A percentile compares a stretch with the other conserved stretches of the same genome.
These are phyloP conservation scores for Uloborus plumipes DNA, from an alignment of 2,888 invertebrate species.

Conservation along the genomic window DNA sequence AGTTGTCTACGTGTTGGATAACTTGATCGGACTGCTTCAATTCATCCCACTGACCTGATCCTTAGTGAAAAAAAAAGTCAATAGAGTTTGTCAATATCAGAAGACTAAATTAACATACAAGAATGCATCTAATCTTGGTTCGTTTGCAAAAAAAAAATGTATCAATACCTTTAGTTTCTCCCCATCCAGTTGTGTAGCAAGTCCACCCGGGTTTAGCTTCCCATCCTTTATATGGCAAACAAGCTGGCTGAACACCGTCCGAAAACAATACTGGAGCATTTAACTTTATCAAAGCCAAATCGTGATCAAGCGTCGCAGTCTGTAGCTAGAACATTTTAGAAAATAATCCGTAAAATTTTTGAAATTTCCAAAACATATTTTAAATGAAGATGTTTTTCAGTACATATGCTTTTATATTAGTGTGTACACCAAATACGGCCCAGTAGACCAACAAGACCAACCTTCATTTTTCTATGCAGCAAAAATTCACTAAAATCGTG, in stretches of 20 bases:
- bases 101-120: no score
- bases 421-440: no score
- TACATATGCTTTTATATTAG: no score
- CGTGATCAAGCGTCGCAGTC: not conserved
- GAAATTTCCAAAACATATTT: no score
- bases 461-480: no score
- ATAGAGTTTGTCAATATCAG: not conserved
- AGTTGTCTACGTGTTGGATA: not conserved
- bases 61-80: not conserved
- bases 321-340: no score
- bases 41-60: not conserved
- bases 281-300: constrained; percentile 36
- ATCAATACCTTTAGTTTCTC: constrained; percentile 35
- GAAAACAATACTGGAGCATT: constrained; percentile 36
- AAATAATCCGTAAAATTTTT: no score
- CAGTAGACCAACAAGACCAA: no score
- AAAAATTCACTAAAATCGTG: no score
- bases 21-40: not conserved
- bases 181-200: constrained; percentile 46
- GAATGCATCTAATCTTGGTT: no score
- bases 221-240: constrained; percentile 30
- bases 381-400: no score
- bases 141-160: no score
- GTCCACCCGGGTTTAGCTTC: not conserved
- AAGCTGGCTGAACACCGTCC: constrained; percentile 25